Evolutionary conservation across 2,888 invertebrate genomes (phyloP).

Genomic region (Limulus polyphemus): DNA sequence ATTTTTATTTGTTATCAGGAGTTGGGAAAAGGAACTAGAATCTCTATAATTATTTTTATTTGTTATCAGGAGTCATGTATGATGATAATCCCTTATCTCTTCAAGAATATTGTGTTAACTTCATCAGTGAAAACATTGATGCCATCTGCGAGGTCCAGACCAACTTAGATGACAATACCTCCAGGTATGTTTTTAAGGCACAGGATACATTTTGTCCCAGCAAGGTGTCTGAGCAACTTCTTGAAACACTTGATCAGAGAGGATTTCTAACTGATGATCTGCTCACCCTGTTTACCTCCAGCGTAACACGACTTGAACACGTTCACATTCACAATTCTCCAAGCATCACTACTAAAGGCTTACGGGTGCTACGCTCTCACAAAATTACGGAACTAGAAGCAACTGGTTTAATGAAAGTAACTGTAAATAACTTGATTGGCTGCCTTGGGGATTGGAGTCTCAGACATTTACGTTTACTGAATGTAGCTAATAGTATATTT

Average conservation of each 20-base stretch:
- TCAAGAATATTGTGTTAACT: conserved; percentile 14
- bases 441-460: conserved; percentile 54
- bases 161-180: conserved; percentile 9
- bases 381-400: conserved; percentile 50
- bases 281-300: conserved; percentile 48
- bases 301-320: conserved; percentile 46
- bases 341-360: conserved; percentile 46
- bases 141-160: conserved; percentile 6
- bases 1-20: too few species aligned
- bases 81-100: conserved; percentile 13
- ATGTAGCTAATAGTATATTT: conserved; percentile 50
- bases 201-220: conserved; percentile 7
- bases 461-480: conserved; percentile 47
- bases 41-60: too few species aligned
- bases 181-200: conserved; percentile 12
- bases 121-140: conserved; percentile 10
- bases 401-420: conserved; percentile 43
- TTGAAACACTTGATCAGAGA: conserved; percentile 46
- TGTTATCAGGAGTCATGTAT: too few species aligned
- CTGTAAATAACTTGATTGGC: conserved; percentile 49
- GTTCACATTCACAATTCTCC: conserved; percentile 48
- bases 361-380: conserved; percentile 49
- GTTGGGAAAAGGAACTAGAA: too few species aligned
- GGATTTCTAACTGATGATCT: conserved; percentile 48
- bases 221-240: conserved; percentile 44